phyloP scores from a whole-genome alignment of 2,797 vertebrate species.

The Cyclura pinguis region DNA sequence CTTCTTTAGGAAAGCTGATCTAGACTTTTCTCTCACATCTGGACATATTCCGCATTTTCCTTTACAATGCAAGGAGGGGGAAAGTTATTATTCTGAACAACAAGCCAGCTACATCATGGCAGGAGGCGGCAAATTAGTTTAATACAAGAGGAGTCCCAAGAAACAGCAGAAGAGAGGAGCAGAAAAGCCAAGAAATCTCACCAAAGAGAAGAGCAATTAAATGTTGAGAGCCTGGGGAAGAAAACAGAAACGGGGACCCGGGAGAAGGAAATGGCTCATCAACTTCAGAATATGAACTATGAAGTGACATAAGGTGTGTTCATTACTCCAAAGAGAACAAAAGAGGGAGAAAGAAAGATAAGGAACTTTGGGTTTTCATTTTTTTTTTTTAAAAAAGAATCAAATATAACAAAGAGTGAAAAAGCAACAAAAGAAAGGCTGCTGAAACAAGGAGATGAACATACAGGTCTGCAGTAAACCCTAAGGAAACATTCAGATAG shows the following conservation, averaged over 20 bases:
- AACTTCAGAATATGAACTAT: constrained; percentile 1
- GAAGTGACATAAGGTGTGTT: constrained; percentile 39
- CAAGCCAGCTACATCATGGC: constrained; percentile 32
- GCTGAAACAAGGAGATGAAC: background rate
- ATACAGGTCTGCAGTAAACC: constrained; percentile 45
- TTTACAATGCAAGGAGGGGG: background rate
- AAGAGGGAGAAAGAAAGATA: background rate
- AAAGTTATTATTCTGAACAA: constrained; percentile 20
- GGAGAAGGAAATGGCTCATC: constrained; percentile 26
- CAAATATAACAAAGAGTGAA: background rate
- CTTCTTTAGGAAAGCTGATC: background rate
- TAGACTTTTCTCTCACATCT: background rate
- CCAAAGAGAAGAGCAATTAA: constrained; percentile 65
- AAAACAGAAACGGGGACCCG: constrained; percentile 7
- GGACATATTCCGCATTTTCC: background rate
- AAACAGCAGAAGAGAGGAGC: background rate
- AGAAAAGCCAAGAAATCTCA: constrained; percentile 52
- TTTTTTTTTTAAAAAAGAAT: background rate
- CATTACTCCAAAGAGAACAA: background rate
- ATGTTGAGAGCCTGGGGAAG: constrained; percentile 58
- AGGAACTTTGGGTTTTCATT: background rate
- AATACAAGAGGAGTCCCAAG: constrained; percentile 49
- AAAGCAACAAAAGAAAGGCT: background rate
- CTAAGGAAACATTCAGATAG: constrained; percentile 25
- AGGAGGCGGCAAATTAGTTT: constrained; percentile 59